Conservation (phyloP, 2,113 vertebrate species). For the Salvator merianae region DNA sequence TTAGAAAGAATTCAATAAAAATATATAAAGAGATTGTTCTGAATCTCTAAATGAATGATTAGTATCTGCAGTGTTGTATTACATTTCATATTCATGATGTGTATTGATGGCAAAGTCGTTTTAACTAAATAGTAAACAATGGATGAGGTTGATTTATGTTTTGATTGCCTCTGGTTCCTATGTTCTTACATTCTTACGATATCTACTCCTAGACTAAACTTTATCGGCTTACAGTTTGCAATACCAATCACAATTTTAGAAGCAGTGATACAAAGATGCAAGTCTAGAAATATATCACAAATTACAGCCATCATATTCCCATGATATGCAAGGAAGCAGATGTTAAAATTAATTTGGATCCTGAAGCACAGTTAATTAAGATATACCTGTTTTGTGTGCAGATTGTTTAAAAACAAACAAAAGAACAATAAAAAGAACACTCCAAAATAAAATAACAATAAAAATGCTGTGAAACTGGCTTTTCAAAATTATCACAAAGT, state of each 20-base stretch:
- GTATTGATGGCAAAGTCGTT: neutral
- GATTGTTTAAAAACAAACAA: neutral
- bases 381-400: constrained; percentile 13
- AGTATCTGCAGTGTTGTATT: too few relatives aligned
- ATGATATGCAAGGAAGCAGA: constrained; percentile 28
- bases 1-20: neutral
- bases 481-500: constrained; percentile 2
- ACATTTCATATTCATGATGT: neutral
- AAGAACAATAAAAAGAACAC: neutral
- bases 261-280: neutral
- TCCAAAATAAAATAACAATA: constrained; percentile 8
- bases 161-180: neutral
- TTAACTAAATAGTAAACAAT: neutral
- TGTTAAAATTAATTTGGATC: constrained; percentile 29
- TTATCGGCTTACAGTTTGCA: neutral
- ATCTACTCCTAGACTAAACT: neutral
- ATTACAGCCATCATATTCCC: constrained; percentile 23
- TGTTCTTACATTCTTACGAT: neutral
- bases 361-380: constrained; percentile 31
- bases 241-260: neutral
- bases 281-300: neutral
- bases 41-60: neutral
- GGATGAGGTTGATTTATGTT: too few relatives aligned
- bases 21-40: neutral
- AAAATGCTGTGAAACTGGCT: constrained; percentile 12